Base-by-base conservation (phyloP, 2,797 vertebrate species). In the Uromys caudimaculatus region DNA sequence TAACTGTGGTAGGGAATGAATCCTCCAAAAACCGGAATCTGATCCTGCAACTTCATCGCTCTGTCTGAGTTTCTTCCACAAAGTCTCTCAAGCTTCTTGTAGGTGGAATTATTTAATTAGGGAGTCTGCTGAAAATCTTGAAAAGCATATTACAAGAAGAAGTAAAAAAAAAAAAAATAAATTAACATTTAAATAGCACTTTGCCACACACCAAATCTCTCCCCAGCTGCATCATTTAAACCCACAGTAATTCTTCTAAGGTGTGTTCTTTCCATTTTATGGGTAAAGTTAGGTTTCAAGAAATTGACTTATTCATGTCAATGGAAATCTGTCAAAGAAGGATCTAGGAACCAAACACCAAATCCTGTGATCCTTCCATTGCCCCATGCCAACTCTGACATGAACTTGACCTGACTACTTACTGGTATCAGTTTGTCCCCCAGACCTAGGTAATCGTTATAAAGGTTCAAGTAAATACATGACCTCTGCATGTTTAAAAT, bases 251-350 rank as follows among this genome's bases (percentile, higher is more conserved):
- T 4, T 52, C 19, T 21, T n/a, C 14, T 87, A 81, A 67, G 5
- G 27, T 19, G 2, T 60, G 44, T 84, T 92, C 89, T 90, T 35
- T 44, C 69, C 75, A 73, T 87, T 93, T 96, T 86, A 71, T 56
- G 60, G 44, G 56, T 88, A n/a, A 97, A 93, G 27, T 29, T 77
- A 89, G 29, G 27, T 76, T 90, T 88, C n/a, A 85, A 92, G 47
- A 93, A 91, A 35, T 62, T 92, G 52, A 58, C 47, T 91, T 91
- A 56, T 60, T 69, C 75, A 86, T 60, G 17, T 58, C 77, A 78
- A 9, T 41, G 35, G 76, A 92, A 94, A 54, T 47, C 35, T 67
- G 2, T 89, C 35, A 89, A 86, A 81, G 27, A 95, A 83, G 38
- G 62, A 35, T 76, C 24, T 54, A 41, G 29, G 27, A 67, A 14